Conservation (phyloP, 2,113 vertebrate species). For the Lepus europaeus region DNA sequence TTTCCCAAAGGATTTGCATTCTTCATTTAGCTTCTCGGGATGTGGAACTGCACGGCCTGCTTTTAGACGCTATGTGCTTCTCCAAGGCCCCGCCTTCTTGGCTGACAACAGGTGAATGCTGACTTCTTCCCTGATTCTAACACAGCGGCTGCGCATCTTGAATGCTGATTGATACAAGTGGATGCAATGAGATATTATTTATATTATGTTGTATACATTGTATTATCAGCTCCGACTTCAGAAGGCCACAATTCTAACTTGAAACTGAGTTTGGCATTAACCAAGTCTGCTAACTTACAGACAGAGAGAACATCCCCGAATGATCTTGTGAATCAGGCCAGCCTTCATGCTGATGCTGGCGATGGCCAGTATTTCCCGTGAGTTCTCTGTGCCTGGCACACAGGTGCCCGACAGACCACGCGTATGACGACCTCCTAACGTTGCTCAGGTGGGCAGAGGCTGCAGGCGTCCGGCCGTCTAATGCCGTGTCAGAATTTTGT, state of each 20-base stretch:
- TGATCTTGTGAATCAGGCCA: background rate
- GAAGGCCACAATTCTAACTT: background rate
- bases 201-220: background rate
- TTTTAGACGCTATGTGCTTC: background rate
- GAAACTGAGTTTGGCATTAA: background rate
- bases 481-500: background rate
- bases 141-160: fast-evolving
- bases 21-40: background rate
- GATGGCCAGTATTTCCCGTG: background rate
- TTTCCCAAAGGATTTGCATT: background rate
- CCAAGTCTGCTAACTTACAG: background rate
- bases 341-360: background rate
- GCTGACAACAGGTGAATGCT: background rate
- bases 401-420: background rate
- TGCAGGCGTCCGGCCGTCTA: too few species aligned
- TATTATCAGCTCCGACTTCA: background rate
- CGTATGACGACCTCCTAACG: background rate
- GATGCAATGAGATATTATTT: background rate
- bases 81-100: background rate
- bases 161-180: background rate
- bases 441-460: background rate
- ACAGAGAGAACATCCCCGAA: background rate
- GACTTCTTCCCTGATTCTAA: background rate
- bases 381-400: background rate
- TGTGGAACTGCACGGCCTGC: background rate